Conservation (phyloP, 2,113 vertebrate genomes). For the Pseudopipra pipra region DNA sequence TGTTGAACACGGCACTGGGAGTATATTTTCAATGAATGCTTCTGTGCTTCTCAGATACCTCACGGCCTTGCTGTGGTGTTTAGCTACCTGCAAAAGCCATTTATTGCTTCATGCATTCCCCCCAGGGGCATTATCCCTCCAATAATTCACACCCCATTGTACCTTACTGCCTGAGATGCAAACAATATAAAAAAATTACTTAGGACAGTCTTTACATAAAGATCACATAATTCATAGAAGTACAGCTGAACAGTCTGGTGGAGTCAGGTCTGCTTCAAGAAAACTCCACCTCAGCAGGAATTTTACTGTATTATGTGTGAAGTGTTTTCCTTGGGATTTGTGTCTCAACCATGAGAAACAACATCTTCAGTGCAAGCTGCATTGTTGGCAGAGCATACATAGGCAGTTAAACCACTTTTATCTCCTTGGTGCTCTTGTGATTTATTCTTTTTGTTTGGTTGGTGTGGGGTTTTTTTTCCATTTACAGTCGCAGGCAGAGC, state of each 20-base stretch:
- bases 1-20: background rate
- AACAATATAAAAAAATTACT: background rate
- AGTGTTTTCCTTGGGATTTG: conserved; percentile 30
- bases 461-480: background rate
- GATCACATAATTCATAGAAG: background rate
- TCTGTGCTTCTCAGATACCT: background rate
- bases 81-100: background rate
- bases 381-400: background rate
- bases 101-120: background rate
- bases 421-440: conserved; percentile 23
- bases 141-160: background rate
- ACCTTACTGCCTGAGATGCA: background rate
- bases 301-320: background rate
- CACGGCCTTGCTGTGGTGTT: background rate
- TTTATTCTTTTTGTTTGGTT: conserved; percentile 18
- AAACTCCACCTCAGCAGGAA: conserved; percentile 14
- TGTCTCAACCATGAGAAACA: conserved; percentile 52
- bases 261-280: background rate
- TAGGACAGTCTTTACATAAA: background rate
- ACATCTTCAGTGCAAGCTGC: conserved; percentile 34
- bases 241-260: background rate
- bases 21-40: background rate
- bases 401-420: conserved; percentile 62
- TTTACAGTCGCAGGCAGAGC: conserved; percentile 36
- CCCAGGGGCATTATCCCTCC: background rate